A percentile compares a stretch with the other conserved stretches of the same genome.
Evolutionary conservation across 2,113 vertebrate species (phyloP).

Genomic region (Australoheros scitulus): DNA sequence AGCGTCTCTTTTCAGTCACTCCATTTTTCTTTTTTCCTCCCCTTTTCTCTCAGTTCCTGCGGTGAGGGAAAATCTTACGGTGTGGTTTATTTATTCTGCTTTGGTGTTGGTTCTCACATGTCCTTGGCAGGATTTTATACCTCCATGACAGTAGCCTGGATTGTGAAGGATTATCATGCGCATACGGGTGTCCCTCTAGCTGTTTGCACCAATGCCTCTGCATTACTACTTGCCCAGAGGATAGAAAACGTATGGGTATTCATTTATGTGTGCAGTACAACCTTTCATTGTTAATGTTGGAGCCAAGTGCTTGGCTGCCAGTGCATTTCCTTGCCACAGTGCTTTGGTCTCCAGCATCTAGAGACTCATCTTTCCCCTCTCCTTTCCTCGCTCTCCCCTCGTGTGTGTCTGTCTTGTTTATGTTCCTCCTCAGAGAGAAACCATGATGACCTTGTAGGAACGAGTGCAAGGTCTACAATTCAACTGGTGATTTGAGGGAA

Average conservation of each 20-base stretch:
- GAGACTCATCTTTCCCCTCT: slow-evolving; percentile 47
- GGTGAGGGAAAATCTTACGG: slow-evolving; percentile 70
- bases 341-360: slow-evolving; percentile 41
- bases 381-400: slow-evolving; percentile 26
- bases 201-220: slow-evolving; percentile 29
- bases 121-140: slow-evolving; percentile 71
- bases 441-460: slow-evolving; percentile 36
- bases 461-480: slow-evolving; percentile 47
- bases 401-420: slow-evolving; percentile 63
- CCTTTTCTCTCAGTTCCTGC: slow-evolving; percentile 43
- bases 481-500: slow-evolving; percentile 66
- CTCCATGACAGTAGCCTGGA: slow-evolving; percentile 72
- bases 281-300: slow-evolving; percentile 42
- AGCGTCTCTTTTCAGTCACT: slow-evolving; percentile 51
- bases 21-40: slow-evolving; percentile 51
- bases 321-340: slow-evolving; percentile 42
- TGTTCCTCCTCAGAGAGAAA: slow-evolving; percentile 52
- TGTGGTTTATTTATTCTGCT: slow-evolving; percentile 78
- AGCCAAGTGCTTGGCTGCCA: slow-evolving; percentile 52
- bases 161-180: slow-evolving; percentile 61
- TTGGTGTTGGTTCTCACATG: slow-evolving; percentile 75
- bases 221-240: slow-evolving; percentile 6
- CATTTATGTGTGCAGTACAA: slow-evolving; percentile 23
- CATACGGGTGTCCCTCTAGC: slow-evolving; percentile 15
- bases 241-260: slow-evolving; percentile 17